Evolutionary conservation across 1,140 invertebrate genomes (phyloP).

Genomic region (Drosophila ironensis): DNA sequence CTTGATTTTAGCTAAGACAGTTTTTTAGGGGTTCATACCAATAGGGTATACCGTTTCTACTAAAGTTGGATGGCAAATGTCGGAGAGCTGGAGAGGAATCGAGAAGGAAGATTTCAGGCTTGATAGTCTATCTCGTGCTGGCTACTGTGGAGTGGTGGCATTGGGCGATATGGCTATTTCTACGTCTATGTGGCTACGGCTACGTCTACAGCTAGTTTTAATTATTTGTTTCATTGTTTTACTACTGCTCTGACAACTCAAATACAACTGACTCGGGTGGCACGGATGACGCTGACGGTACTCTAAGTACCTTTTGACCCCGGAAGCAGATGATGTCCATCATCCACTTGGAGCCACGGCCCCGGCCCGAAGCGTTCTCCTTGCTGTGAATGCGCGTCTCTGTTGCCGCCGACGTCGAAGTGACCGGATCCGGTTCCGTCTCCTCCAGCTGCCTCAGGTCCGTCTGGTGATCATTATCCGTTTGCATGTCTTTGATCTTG

Average conservation of each 20-base stretch:
- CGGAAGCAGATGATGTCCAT: slow-evolving; percentile 73
- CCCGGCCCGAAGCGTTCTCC: slow-evolving; percentile 11
- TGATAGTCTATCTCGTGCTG: slow-evolving; percentile 4
- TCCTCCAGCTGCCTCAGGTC: slow-evolving; percentile 8
- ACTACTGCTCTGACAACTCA: slow-evolving; percentile 82
- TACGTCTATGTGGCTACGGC: slow-evolving; percentile 44
- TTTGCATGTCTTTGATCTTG: not conserved
- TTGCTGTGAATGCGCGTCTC: slow-evolving; percentile 49
- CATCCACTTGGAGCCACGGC: slow-evolving; percentile 63
- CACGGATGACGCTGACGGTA: slow-evolving; percentile 80
- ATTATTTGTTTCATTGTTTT: slow-evolving; percentile 4
- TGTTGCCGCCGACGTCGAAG: not conserved
- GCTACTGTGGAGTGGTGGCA: slow-evolving; percentile 14
- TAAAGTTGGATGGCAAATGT: not conserved
- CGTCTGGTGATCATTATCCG: not conserved
- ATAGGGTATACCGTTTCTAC: too few relatives aligned
- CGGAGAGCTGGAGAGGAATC: not conserved
- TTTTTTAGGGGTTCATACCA: too few relatives aligned
- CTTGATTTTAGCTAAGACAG: too few relatives aligned
- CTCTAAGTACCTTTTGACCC: slow-evolving; percentile 81
- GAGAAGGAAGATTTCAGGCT: not conserved
- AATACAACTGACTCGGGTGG: slow-evolving; percentile 82
- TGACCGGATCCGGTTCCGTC: slow-evolving; percentile 4
- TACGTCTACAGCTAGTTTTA: slow-evolving; percentile 31
- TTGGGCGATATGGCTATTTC: not conserved